Conservation (phyloP, 1,140 invertebrate genomes). For the Scaptomyza montana region DNA sequence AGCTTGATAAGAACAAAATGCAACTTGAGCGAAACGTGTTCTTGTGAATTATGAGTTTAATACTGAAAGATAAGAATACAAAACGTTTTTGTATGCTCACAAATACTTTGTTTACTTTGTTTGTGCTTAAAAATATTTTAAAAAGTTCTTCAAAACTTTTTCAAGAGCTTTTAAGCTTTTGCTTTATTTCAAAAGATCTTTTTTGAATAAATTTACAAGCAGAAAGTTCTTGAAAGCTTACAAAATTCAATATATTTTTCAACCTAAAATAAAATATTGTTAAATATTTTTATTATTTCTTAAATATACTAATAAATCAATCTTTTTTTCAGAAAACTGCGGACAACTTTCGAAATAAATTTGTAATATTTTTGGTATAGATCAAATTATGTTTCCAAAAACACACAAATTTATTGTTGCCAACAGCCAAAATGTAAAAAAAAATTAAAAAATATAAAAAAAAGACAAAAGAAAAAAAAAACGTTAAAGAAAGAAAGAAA, state of each 20-base stretch:
- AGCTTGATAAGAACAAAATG: not conserved
- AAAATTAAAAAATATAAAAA: conserved; percentile 53
- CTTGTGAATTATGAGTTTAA: not conserved
- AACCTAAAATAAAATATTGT: no score
- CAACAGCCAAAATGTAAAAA: conserved; percentile 34
- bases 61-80: not conserved
- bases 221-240: no score
- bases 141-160: not conserved
- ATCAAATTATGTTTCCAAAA: conserved; percentile 50
- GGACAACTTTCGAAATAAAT: conserved; percentile 58
- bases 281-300: no score
- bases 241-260: no score
- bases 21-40: not conserved
- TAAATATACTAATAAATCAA: no score
- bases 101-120: not conserved
- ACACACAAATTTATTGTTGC: conserved; percentile 20
- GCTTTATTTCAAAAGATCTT: no score
- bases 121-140: not conserved
- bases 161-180: not conserved
- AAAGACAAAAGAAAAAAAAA: conserved; percentile 51
- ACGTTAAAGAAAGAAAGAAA: conserved; percentile 69
- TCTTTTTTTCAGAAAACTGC: not conserved
- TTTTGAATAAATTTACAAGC: no score
- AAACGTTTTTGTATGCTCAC: not conserved
- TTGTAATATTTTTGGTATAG: conserved; percentile 42